A percentile compares a stretch with the other conserved stretches of the same genome.
Conservation (phyloP, 2,888 invertebrate species). For the Microplitis manilae region DNA sequence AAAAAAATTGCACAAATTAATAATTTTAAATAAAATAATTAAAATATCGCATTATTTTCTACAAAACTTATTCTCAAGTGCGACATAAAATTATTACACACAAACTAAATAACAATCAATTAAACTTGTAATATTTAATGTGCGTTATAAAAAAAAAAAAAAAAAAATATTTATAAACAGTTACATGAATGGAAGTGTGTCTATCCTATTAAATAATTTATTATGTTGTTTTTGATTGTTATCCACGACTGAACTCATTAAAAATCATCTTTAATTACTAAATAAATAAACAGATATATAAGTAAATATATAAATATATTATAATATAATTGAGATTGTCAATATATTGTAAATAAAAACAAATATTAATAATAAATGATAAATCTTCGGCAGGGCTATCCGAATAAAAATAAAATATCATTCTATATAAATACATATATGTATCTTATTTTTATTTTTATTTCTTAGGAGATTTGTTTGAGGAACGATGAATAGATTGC, state of each 20-base stretch:
- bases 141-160: neutral
- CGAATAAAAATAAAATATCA: slow-evolving; percentile 46
- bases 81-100: slow-evolving; percentile 1
- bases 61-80: neutral
- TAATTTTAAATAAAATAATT: neutral
- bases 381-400: slow-evolving; percentile 58
- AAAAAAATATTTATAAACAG: neutral
- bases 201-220: slow-evolving; percentile 12
- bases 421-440: neutral
- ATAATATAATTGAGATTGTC: slow-evolving; percentile 56
- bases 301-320: slow-evolving; percentile 34
- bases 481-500: neutral
- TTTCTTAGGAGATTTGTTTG: neutral
- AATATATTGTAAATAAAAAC: slow-evolving; percentile 61
- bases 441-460: neutral
- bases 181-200: slow-evolving; percentile 9
- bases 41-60: slow-evolving; percentile 19
- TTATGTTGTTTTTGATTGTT: slow-evolving; percentile 46
- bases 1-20: neutral
- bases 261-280: neutral
- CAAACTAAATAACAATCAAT: neutral
- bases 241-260: slow-evolving; percentile 57
- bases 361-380: neutral
- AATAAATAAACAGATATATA: slow-evolving; percentile 23
- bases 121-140: neutral